These are phyloP conservation scores for Semnornis frantzii DNA, from an alignment of 2,113 vertebrate genomes.

Conservation along the genomic window DNA sequence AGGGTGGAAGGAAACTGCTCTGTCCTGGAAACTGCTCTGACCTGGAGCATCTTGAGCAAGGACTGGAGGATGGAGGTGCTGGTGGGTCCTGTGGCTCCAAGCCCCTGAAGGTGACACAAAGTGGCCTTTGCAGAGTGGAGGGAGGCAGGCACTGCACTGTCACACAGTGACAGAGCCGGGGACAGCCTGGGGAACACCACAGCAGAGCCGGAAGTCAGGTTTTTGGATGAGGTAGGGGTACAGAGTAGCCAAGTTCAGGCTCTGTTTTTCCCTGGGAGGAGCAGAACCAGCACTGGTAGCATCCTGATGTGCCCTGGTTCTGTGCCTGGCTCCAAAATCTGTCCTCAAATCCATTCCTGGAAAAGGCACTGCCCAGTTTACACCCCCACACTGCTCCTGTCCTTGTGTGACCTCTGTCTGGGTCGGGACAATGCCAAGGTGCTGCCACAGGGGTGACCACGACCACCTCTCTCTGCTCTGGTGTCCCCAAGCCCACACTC, in stretches of 20 bases:
- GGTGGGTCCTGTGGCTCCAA: not conserved
- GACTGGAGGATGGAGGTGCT: accelerated
- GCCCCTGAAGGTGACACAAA: accelerated
- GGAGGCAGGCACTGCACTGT: accelerated
- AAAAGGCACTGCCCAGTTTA: not conserved
- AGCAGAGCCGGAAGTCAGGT: not conserved
- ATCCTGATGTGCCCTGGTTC: not conserved
- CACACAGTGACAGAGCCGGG: not conserved
- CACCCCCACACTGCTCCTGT: accelerated
- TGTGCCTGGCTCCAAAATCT: not conserved
- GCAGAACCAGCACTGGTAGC: not conserved
- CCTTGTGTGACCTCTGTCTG: not conserved
- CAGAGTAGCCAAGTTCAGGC: not conserved
- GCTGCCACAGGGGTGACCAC: not conserved
- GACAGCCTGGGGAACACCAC: not conserved
- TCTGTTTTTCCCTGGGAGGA: not conserved
- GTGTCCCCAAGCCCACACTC: accelerated
- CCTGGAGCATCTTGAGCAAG: no score
- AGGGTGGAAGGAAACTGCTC: no score
- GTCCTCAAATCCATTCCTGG: not conserved
- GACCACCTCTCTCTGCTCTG: accelerated
- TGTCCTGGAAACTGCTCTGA: no score
- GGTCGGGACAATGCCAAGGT: accelerated
- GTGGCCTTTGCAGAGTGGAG: not conserved
- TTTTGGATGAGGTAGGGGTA: not conserved